phyloP scores from a whole-genome alignment of 2,797 vertebrate genomes.

The Brachymystax lenok region DNA sequence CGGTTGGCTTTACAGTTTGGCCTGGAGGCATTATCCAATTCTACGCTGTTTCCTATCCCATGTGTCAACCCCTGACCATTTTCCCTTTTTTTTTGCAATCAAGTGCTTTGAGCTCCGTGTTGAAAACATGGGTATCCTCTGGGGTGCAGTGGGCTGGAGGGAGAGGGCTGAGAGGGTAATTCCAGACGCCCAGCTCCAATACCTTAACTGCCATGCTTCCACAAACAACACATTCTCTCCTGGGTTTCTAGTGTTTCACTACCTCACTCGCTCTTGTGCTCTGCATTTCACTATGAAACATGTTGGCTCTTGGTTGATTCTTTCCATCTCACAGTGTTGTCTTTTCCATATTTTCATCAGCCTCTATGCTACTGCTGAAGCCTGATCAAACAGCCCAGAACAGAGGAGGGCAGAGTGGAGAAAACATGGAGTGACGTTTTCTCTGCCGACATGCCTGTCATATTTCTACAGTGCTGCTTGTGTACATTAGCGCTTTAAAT shows the following conservation, averaged over 20 bases:
- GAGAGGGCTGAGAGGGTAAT: neutral
- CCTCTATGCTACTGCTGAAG: neutral
- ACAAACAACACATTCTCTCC: neutral
- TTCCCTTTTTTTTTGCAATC: neutral
- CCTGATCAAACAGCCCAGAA: neutral
- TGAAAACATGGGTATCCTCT: neutral
- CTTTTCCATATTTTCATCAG: neutral
- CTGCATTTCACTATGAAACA: neutral
- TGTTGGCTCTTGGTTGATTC: neutral
- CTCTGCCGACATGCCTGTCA: neutral
- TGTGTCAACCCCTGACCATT: neutral
- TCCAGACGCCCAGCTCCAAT: neutral
- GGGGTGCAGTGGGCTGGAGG: neutral
- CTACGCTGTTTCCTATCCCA: neutral
- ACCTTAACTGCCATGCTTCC: conserved; percentile 5
- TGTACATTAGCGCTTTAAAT: neutral
- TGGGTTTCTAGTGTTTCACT: conserved; percentile 22
- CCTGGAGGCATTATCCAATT: conserved; percentile 82
- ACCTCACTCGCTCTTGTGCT: neutral
- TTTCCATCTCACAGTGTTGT: neutral
- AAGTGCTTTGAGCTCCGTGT: neutral
- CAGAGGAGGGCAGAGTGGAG: neutral
- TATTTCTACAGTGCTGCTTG: neutral
- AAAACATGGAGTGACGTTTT: neutral
- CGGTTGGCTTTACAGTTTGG: conserved; percentile 82